phyloP scores from a whole-genome alignment of 2,888 invertebrate genomes.

The Parascotia fuliginaria region DNA sequence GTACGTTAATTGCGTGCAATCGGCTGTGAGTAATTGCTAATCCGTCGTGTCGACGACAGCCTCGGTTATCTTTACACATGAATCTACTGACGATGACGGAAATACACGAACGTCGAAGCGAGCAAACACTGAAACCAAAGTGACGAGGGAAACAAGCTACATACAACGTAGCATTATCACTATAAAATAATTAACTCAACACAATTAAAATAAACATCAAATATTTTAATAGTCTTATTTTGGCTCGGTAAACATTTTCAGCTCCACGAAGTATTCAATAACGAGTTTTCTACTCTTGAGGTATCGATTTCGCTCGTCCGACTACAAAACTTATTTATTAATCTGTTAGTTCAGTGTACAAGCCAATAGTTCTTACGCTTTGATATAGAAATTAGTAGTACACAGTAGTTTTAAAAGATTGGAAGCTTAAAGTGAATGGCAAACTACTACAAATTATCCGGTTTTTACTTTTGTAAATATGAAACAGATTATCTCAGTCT shows the following conservation, averaged over 20 bases:
- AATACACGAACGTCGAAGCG: conserved; percentile 21
- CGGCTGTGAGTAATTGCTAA: conserved; percentile 72
- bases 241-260: conserved; percentile 9
- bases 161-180: conserved; percentile 10
- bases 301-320: conserved; percentile 11
- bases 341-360: background rate
- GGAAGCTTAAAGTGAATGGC: too few species aligned
- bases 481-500: too few species aligned
- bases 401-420: background rate
- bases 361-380: background rate
- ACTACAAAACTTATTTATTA: conserved; percentile 19
- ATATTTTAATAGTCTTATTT: conserved; percentile 20
- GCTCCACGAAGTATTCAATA: conserved; percentile 16
- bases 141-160: conserved; percentile 15
- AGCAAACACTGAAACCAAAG: conserved; percentile 15
- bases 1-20: conserved; percentile 69
- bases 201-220: conserved; percentile 27
- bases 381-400: background rate
- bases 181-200: conserved; percentile 27
- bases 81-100: conserved; percentile 17
- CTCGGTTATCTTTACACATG: conserved; percentile 50
- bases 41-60: conserved; percentile 56
- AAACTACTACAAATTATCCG: too few species aligned
- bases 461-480: too few species aligned
- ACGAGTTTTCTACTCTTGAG: conserved; percentile 6